phyloP scores from a whole-genome alignment of 2,797 vertebrate genomes.

The Serranus cabrilla region DNA sequence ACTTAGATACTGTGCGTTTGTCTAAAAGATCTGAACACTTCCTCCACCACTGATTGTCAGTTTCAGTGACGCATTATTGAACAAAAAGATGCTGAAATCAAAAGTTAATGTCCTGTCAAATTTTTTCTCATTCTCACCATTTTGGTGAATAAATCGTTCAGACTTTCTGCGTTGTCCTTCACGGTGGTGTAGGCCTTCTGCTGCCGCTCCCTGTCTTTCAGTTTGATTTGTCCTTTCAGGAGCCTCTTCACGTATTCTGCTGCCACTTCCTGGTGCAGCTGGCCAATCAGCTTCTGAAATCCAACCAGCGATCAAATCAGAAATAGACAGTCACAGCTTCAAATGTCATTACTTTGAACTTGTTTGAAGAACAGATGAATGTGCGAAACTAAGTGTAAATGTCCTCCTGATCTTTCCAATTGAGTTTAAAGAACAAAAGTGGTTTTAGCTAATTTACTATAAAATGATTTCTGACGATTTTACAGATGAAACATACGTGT shows the following conservation, averaged over 20 bases:
- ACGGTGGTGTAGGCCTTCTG: conserved; percentile 76
- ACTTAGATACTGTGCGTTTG: no score
- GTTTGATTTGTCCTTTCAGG: conserved; percentile 85
- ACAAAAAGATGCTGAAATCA: background rate
- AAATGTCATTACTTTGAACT: background rate
- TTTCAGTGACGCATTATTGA: background rate
- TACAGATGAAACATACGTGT: background rate
- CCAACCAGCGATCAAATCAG: background rate
- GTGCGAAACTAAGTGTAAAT: background rate
- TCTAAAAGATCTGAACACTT: no score
- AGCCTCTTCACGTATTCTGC: conserved; percentile 88
- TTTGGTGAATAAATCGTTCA: conserved; percentile 82
- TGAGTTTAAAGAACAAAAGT: background rate
- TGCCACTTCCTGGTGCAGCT: conserved; percentile 86
- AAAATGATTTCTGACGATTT: background rate
- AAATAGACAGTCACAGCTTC: background rate
- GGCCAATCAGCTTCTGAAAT: conserved; percentile 86
- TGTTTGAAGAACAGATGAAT: background rate
- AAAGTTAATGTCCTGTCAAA: background rate
- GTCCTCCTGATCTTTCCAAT: background rate
- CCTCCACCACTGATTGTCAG: background rate
- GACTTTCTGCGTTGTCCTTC: conserved; percentile 68
- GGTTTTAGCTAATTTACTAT: background rate
- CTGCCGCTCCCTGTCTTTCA: conserved; percentile 84
- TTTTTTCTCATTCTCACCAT: conserved; percentile 79